Evolutionary conservation across 2,888 invertebrate genomes (phyloP).

Genomic region (Terebella lapidaria): DNA sequence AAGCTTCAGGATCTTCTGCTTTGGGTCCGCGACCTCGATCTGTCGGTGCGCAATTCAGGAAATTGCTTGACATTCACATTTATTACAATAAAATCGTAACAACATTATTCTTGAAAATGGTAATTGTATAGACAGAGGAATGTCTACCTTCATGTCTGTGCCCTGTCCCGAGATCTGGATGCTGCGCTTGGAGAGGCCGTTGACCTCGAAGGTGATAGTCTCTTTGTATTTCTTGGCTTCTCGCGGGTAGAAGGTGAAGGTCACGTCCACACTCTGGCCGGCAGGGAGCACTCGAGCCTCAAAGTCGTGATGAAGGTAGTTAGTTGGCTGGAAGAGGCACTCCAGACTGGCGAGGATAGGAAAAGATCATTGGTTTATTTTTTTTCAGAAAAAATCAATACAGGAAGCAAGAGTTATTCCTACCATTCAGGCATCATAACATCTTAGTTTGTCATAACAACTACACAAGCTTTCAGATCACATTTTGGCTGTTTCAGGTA

Average conservation of each 20-base stretch:
- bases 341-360: constrained; percentile 35
- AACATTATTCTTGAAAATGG: no score
- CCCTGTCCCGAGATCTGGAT: constrained; percentile 47
- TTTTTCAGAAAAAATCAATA: neutral
- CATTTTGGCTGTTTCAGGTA: no score
- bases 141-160: constrained; percentile 49
- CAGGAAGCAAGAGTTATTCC: neutral
- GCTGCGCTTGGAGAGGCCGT: constrained; percentile 47
- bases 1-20: constrained; percentile 47
- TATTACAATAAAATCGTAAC: neutral
- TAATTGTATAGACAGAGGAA: no score
- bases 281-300: constrained; percentile 44
- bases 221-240: constrained; percentile 46
- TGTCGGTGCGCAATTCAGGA: constrained; percentile 25
- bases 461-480: no score
- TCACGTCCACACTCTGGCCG: constrained; percentile 33
- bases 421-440: no score
- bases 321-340: constrained; percentile 43
- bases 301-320: constrained; percentile 46
- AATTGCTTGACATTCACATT: no score
- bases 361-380: no score
- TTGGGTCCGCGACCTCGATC: constrained; percentile 49
- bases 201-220: constrained; percentile 49
- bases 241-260: constrained; percentile 48
- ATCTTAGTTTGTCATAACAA: no score